These are phyloP conservation scores for Aphaenogaster rudis DNA, from an alignment of 1,140 invertebrate genomes.

Conservation along the genomic window DNA sequence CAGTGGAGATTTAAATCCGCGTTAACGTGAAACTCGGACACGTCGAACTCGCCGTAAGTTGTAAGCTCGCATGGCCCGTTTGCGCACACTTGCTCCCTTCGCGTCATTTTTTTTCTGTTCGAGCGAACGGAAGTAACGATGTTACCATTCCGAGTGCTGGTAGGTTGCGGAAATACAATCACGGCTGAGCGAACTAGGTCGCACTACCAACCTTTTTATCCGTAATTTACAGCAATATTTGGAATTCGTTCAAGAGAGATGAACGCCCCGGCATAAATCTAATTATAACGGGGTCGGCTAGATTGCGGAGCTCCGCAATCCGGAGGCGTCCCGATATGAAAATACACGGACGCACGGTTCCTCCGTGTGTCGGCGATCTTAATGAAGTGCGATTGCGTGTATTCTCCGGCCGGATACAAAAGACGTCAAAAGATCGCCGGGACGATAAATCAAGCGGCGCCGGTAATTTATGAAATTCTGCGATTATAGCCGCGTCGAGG, in stretches of 20 bases:
- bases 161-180: slow-evolving; percentile 61
- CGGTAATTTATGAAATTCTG: slow-evolving; percentile 35
- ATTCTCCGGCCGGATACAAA: slow-evolving; percentile 29
- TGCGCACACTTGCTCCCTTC: not conserved
- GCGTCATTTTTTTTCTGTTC: slow-evolving; percentile 26
- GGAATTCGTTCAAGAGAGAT: slow-evolving; percentile 70
- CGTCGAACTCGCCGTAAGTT: not conserved
- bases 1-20: slow-evolving; percentile 15
- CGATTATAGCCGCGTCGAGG: too few species aligned
- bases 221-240: slow-evolving; percentile 72
- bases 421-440: not conserved
- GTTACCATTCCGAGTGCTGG: slow-evolving; percentile 40
- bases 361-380: slow-evolving; percentile 36
- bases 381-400: slow-evolving; percentile 51
- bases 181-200: slow-evolving; percentile 62
- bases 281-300: slow-evolving; percentile 67
- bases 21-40: slow-evolving; percentile 2
- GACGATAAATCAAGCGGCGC: slow-evolving; percentile 1
- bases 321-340: slow-evolving; percentile 39
- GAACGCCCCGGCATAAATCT: slow-evolving; percentile 66
- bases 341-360: slow-evolving; percentile 5
- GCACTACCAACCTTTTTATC: slow-evolving; percentile 62
- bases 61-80: not conserved
- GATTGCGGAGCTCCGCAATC: slow-evolving; percentile 50
- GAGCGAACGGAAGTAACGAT: slow-evolving; percentile 54